Base-by-base conservation (phyloP, 2,888 invertebrate species). In the Morpho deidamia region DNA sequence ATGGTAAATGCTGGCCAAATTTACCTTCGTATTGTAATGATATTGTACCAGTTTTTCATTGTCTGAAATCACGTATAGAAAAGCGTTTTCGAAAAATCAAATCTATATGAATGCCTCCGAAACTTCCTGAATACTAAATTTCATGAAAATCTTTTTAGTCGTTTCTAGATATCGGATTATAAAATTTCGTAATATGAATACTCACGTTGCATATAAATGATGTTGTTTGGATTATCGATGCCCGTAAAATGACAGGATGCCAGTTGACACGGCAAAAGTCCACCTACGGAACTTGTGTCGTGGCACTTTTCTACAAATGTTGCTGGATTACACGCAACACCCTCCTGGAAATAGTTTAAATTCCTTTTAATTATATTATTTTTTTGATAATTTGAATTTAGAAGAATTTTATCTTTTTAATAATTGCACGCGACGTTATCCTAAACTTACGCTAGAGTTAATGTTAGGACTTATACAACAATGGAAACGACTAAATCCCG, bases 221-320 rank as follows among this genome's bases (percentile, higher is more conserved):
- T 82, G 73, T 66, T 90, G 40, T 78, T 69, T 0, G 92, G 92
- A 65, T 90, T 92, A 14, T 92, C 85, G 33, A 93, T 90, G 41
- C 91, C 88, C 0, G 90, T 87, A 71, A 94, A 95, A 65, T 92
- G 91, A 71, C 94, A 96, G 12, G 85, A 86, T 7, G 92, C 93
- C 42, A 72, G 68, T 0, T 63, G 64, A 67, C 90, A 91, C 0
- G 67, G 63, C 60, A 76, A 78, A 41, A 68, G 10, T 2, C 39
- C 56, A 1, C 65, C 62, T 1, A 63, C 58, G 0, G 61, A 57
- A 9, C 34, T 47, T 0, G 35, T 35, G 44, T 77, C 71, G 44
- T 62, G 74, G 64, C 94, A 94, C 8, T 81, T 64, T 1, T 70
- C 53, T 39, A 86, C 69, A 69, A 95, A 95, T 8, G 73, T 66